phyloP scores from a whole-genome alignment of 2,113 vertebrate genomes.

The Chloropsis cyanopogon region DNA sequence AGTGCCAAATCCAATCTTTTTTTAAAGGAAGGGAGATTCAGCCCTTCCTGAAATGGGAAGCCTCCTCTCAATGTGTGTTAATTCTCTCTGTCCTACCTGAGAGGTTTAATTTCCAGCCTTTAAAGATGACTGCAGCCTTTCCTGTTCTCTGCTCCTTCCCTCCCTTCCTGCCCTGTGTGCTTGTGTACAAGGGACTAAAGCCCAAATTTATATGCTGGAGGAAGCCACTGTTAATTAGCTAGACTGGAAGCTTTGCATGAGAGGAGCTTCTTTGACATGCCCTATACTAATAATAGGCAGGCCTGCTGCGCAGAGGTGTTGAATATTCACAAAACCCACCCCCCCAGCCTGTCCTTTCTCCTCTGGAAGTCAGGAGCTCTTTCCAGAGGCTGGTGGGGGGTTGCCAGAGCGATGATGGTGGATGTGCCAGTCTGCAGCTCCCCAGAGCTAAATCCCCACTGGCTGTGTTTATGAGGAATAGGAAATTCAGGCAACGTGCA shows the following conservation, averaged over 20 bases:
- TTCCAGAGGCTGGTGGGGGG: not conserved
- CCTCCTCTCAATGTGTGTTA: not conserved
- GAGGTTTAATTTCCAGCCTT: not conserved
- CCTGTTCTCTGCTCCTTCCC: not conserved
- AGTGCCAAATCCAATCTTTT: not conserved
- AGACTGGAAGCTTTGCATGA: not conserved
- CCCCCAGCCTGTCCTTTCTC: not conserved
- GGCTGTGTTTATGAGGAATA: not conserved
- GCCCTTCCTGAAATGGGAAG: not conserved
- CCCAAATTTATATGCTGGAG: not conserved
- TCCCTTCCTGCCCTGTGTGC: not conserved
- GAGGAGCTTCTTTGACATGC: not conserved
- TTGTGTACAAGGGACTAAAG: not conserved
- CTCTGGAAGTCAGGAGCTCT: not conserved
- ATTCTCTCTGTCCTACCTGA: not conserved
- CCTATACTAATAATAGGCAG: not conserved
- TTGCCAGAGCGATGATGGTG: not conserved
- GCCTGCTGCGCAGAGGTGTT: slow-evolving; percentile 16
- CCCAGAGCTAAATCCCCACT: not conserved
- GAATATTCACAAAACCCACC: slow-evolving; percentile 14
- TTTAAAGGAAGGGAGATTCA: not conserved
- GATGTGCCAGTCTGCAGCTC: not conserved
- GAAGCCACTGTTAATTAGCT: not conserved
- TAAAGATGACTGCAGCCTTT: not conserved
- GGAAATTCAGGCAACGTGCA: not conserved